Evolutionary conservation across 2,888 invertebrate genomes (phyloP).

Genomic region (Apodemia hepburni): DNA sequence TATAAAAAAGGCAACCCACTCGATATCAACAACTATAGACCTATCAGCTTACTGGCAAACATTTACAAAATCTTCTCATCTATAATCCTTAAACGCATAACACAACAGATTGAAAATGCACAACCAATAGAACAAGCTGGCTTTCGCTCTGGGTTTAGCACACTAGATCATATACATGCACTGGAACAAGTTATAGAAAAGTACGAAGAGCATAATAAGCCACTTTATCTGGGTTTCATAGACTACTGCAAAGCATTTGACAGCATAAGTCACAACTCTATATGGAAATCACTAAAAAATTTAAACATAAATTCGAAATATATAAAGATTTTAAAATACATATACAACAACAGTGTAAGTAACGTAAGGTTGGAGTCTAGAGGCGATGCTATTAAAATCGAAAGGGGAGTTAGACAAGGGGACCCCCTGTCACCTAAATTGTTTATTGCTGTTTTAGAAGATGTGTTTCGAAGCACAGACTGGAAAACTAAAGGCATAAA

Average conservation of each 20-base stretch:
- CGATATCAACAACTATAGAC: neutral
- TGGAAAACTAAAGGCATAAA: neutral
- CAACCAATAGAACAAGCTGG: neutral
- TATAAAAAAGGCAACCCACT: neutral
- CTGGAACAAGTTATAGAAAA: conserved; percentile 2
- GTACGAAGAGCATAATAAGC: no score
- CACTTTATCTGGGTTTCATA: no score
- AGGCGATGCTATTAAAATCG: no score
- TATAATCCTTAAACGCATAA: neutral
- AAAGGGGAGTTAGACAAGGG: no score
- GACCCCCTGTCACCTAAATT: no score
- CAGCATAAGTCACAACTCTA: conserved; percentile 1
- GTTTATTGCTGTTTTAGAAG: neutral
- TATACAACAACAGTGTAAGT: conserved; percentile 9
- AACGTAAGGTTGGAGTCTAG: no score
- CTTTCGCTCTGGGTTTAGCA: no score
- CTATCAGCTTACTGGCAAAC: no score
- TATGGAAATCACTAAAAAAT: conserved; percentile 10
- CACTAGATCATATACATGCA: neutral
- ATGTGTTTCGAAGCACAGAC: neutral
- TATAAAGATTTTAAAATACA: conserved; percentile 15
- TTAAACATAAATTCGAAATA: conserved; percentile 3
- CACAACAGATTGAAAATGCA: neutral
- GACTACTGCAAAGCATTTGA: conserved; percentile 1
- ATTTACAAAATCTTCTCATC: no score